Evolutionary conservation across 2,113 vertebrate genomes (phyloP).

Genomic region (Colistium nudipinnis): DNA sequence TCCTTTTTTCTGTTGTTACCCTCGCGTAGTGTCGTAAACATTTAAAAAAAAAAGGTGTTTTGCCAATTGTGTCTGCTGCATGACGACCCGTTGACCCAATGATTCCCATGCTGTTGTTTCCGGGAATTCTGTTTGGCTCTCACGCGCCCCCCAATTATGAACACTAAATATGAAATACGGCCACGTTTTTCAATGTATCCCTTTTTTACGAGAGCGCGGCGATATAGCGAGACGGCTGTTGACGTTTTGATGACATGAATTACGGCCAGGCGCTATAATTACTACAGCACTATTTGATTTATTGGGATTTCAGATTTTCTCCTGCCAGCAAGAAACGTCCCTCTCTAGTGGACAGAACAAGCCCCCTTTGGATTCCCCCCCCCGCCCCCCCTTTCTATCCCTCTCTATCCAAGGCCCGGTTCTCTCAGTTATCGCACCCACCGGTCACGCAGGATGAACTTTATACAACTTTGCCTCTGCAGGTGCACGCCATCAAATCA

Average conservation of each 20-base stretch:
- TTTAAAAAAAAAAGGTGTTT: no score
- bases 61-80: neutral
- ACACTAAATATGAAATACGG: conserved; percentile 10
- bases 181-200: conserved; percentile 1
- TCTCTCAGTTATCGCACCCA: conserved; percentile 23
- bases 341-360: conserved; percentile 25
- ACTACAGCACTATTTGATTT: conserved; percentile 41
- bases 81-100: neutral
- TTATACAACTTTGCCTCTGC: conserved; percentile 12
- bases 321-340: conserved; percentile 17
- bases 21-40: neutral
- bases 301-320: conserved; percentile 29
- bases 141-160: conserved; percentile 6
- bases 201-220: neutral
- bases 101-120: neutral
- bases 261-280: conserved; percentile 30
- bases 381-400: conserved; percentile 20
- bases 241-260: conserved; percentile 46
- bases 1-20: neutral
- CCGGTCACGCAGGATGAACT: neutral
- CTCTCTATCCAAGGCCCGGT: conserved; percentile 13
- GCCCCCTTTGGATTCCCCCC: no score
- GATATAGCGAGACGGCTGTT: conserved; percentile 19
- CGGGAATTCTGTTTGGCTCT: neutral
- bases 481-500: conserved; percentile 16